phyloP scores from a whole-genome alignment of 2,797 vertebrate genomes.

The Lepus townsendii region DNA sequence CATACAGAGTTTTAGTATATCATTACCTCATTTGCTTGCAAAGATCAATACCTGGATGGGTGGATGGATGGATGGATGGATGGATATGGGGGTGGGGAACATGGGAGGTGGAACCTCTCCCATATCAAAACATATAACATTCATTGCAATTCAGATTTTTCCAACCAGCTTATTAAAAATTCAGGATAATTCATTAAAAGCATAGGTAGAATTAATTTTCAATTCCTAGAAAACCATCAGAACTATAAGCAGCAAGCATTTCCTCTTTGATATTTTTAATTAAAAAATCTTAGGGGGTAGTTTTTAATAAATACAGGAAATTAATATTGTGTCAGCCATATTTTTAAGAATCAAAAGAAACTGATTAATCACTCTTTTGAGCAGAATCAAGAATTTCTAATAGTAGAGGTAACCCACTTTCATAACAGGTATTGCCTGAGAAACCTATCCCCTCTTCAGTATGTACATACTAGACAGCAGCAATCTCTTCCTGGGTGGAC shows the following conservation, averaged over 20 bases:
- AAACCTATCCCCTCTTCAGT: not conserved
- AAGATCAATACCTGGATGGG: not conserved
- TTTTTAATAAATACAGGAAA: constrained; percentile 37
- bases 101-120: not conserved
- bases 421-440: not conserved
- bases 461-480: not conserved
- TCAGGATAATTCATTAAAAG: not conserved
- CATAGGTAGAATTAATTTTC: constrained; percentile 38
- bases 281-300: not conserved
- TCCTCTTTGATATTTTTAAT: not conserved
- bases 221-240: constrained; percentile 36
- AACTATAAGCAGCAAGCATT: constrained; percentile 16
- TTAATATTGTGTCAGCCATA: constrained; percentile 34
- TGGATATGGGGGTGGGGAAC: too few relatives aligned
- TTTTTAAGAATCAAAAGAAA: constrained; percentile 38
- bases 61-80: not conserved
- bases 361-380: not conserved
- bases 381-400: constrained; percentile 27
- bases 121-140: not conserved
- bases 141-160: constrained; percentile 13
- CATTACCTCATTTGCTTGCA: not conserved
- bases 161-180: not conserved
- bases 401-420: constrained; percentile 27
- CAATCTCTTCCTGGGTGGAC: not conserved
- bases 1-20: not conserved